Base-by-base conservation (phyloP, 2,888 invertebrate species). In the Andricus quercusramuli region DNA sequence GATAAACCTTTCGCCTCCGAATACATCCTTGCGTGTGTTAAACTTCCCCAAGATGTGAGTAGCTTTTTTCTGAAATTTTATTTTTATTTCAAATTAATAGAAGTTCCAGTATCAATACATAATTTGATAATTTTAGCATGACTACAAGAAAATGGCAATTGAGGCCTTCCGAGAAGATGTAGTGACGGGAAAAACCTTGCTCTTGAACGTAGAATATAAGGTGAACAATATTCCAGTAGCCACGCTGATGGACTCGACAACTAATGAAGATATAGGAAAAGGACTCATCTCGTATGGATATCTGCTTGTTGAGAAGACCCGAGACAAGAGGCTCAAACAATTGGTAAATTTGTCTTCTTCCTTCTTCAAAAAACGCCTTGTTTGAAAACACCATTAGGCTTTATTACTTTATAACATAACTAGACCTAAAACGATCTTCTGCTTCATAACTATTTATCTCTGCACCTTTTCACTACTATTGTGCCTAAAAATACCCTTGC, bases 1-100 rank as follows among this genome's bases (percentile, higher is more conserved):
- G 96, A 98, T 79, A 95, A 95, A 81, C 95, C 97, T 66, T 97
- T 96, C 91, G 99, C 98, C 1, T 95, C 95, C n/a, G 98, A 99
- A 91, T 98, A 97, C 91, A 93, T 94, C 3, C 94, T 99, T 81
- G 98, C 98, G 47, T 96, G 97, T 90, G 95, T 98, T 47, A 94
- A 95, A 88, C 95, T 98, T 91, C 98, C 99, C 11, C 93, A 95
- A 80, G 99, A 99, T 93, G 96, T 97, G 92, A 94, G 94, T 93
- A 29, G 17, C 15, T 68, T 51, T 20, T 41, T 56, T 64, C 37
- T 47, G 8, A 20, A 47, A 51, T 37, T 47, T 3, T 32, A 9
- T 56, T 2, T 32, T 79, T 15, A 37, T 37, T 37, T 1, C 6
- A 64, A 37, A 8, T 3, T 41, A 41, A 37, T 17, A 15, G 15